These are phyloP conservation scores for Brotula barbata DNA, from an alignment of 2,797 vertebrate species.

Conservation along the genomic window DNA sequence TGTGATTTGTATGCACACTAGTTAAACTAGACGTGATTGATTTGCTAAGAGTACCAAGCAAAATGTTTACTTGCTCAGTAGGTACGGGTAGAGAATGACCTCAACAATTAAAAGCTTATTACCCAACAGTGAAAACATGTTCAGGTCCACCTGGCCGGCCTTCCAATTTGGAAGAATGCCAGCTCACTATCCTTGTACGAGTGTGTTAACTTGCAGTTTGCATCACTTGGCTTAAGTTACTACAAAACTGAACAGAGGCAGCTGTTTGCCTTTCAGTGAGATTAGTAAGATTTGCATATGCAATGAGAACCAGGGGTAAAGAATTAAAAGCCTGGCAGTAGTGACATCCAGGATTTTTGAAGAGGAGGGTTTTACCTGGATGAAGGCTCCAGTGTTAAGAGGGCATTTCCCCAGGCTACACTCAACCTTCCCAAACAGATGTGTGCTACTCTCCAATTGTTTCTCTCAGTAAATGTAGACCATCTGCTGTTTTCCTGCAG, in stretches of 20 bases:
- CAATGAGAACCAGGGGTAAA: conserved; percentile 24
- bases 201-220: not conserved
- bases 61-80: not conserved
- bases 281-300: conserved; percentile 36
- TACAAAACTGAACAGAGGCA: conserved; percentile 10
- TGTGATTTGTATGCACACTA: too few species aligned
- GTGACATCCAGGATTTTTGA: not conserved
- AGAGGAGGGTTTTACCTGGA: not conserved
- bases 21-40: too few species aligned
- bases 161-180: not conserved
- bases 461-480: not conserved
- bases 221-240: not conserved
- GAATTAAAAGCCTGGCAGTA: conserved; percentile 10
- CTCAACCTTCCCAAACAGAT: conserved; percentile 1
- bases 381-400: not conserved
- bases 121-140: conserved; percentile 6
- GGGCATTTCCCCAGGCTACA: not conserved
- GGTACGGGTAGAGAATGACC: not conserved
- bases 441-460: not conserved
- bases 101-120: not conserved
- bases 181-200: not conserved
- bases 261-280: conserved; percentile 24
- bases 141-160: conserved; percentile 6
- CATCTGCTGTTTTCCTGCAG: too few species aligned
- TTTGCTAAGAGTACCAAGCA: too few species aligned